Evolutionary conservation across 2,888 invertebrate species (phyloP), one percentile per base, ranked within the genome.

Genomic region (Leistus spinibarbis): DNA sequence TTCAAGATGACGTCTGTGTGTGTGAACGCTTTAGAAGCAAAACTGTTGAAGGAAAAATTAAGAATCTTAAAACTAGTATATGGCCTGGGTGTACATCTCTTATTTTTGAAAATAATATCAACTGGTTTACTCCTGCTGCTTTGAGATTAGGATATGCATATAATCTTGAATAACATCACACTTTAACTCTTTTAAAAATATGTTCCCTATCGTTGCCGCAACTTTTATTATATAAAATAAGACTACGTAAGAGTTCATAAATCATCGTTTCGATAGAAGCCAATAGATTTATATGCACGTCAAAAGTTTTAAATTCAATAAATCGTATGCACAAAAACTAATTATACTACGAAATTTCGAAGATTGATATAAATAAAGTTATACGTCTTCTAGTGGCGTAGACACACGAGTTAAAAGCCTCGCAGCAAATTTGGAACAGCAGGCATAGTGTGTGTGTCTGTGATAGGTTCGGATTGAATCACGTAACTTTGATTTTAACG

Each of bases 401-500:
- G 20, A 17, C 19, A 17, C 17, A n/a, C n/a, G n/a, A 7, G 19
- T 10, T 19, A 19, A 57, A 57, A 1, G 53, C 53, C 53, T 9
- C 10, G 10, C 13, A 54, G 60, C 10, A 10, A 19, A 16, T 56
- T 56, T 13, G 60, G 22, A 60, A 22, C 60, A 10, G 19, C 10
- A 20, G 13, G 19, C n/a, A 19, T 60, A 60, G 60, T 10, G 24
- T 19, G 63, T n/a, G n/a, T 60, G 60, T 64, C 56, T 54, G 63
- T 75, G 75, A 75, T 75, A 69, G 75, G 64, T 69, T 54, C 62
- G 69, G 63, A 75, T 68, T 69, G 69, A 75, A 75, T 75, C 75
- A 75, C 68, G 69, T 69, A 69, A 75, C 75, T 75, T 75, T 75
- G 75, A 75, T 75, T 75, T 75, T 69, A 75, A 75, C 75, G 68